A percentile compares a stretch with the other conserved stretches of the same genome.
Evolutionary conservation across 2,113 vertebrate genomes (phyloP).

Genomic region (Chiloscyllium plagiosum): DNA sequence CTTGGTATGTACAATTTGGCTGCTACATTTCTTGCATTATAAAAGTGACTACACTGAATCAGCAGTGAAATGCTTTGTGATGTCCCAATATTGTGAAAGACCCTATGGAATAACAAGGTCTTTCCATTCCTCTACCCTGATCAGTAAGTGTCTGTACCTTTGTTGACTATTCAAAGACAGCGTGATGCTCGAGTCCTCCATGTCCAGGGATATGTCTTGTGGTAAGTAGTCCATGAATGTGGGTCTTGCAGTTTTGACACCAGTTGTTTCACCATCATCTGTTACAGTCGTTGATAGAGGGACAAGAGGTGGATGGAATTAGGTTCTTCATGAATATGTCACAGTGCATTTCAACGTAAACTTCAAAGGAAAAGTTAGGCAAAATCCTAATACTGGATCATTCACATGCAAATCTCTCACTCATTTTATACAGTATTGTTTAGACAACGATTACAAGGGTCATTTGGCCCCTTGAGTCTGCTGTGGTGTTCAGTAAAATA

Average conservation of each 20-base stretch:
- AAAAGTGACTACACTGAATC: background rate
- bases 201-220: constrained; percentile 70
- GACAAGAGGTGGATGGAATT: background rate
- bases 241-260: constrained; percentile 58
- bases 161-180: constrained; percentile 95
- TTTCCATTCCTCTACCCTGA: background rate
- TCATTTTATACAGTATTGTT: background rate
- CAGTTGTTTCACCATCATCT: constrained; percentile 51
- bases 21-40: background rate
- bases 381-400: background rate
- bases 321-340: background rate
- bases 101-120: background rate
- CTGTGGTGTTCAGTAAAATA: background rate
- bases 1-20: background rate
- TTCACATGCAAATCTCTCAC: background rate
- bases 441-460: background rate
- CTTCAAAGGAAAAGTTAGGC: background rate
- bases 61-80: background rate
- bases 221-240: constrained; percentile 68
- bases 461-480: background rate
- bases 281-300: background rate
- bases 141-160: constrained; percentile 55
- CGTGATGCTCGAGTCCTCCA: constrained; percentile 81
- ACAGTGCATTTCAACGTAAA: background rate
- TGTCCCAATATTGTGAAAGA: too few species aligned